Conservation (phyloP, 2,113 vertebrate species). For the Gymnarchus niloticus region DNA sequence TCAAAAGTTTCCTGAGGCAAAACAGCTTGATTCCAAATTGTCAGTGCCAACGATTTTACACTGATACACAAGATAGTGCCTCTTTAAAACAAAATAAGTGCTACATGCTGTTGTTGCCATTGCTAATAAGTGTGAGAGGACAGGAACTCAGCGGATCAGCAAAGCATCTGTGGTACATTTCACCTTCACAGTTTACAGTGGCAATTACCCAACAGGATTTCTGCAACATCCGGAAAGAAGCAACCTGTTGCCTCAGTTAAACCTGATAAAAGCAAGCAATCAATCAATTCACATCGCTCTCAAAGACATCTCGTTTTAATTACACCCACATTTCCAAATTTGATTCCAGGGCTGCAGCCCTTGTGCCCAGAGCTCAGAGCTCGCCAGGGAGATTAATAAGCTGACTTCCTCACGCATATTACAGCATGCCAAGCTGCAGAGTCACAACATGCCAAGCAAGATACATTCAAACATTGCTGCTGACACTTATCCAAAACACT, state of each 20-base stretch:
- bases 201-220: no score
- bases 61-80: no score
- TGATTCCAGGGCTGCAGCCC: neutral
- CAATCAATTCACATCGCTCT: neutral
- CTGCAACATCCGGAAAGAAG: no score
- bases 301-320: neutral
- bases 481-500: neutral
- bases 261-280: neutral
- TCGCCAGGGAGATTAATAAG: neutral
- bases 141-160: no score
- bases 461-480: neutral
- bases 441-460: neutral
- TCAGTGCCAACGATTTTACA: neutral
- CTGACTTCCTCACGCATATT: neutral
- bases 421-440: neutral
- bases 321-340: neutral
- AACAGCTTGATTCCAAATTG: neutral
- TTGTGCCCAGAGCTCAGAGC: neutral
- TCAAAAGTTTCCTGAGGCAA: neutral
- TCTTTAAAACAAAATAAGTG: neutral
- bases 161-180: no score
- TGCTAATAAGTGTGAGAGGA: neutral
- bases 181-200: no score
- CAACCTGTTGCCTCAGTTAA: no score
- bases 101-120: neutral